Evolutionary conservation across 2,888 invertebrate species (phyloP).

Genomic region (Biston betularia): DNA sequence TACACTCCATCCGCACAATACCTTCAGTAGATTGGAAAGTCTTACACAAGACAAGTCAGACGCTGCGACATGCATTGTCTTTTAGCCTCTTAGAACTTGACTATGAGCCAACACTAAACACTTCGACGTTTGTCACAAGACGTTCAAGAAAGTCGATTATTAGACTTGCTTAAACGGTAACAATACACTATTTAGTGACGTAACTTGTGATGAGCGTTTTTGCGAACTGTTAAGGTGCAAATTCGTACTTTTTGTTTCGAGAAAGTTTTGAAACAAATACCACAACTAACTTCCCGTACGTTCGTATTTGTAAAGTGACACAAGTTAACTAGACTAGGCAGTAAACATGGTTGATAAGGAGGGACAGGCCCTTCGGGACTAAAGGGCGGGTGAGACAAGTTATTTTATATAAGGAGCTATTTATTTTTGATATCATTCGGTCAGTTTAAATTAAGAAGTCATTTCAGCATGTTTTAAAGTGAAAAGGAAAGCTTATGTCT

Average conservation of each 20-base stretch:
- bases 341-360: constrained; percentile 19
- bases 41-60: constrained; percentile 51
- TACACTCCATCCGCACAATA: constrained; percentile 61
- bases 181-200: too few relatives aligned
- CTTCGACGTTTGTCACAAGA: not conserved
- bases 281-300: constrained; percentile 12
- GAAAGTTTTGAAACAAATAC: not conserved
- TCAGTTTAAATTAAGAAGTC: constrained; percentile 14
- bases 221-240: not conserved
- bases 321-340: constrained; percentile 23
- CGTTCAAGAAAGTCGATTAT: not conserved
- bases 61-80: constrained; percentile 50
- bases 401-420: constrained; percentile 1
- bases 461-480: not conserved
- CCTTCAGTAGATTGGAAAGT: constrained; percentile 52
- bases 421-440: constrained; percentile 8
- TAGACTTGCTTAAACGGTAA: not conserved
- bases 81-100: not conserved
- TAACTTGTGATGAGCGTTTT: not conserved
- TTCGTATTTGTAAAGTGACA: constrained; percentile 29
- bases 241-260: not conserved
- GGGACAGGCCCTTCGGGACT: constrained; percentile 8
- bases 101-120: not conserved
- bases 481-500: too few relatives aligned
- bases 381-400: constrained; percentile 7